Evolutionary conservation across 1,140 invertebrate species (phyloP), one percentile per base, ranked within the genome.

Genomic region (Agrypnia vestita): DNA sequence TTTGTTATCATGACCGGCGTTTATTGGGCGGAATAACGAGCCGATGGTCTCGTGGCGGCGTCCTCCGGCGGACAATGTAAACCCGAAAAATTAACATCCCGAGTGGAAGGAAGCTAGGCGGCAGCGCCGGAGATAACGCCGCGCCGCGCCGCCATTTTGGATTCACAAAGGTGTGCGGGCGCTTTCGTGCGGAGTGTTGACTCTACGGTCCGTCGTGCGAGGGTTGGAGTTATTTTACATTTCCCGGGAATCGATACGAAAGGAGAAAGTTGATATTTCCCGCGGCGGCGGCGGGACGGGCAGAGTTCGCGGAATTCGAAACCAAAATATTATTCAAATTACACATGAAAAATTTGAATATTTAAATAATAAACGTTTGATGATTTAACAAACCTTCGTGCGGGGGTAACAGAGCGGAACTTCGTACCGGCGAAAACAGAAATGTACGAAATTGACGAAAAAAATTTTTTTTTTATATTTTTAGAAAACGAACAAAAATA

Each of bases 21-120:
- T 80, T 76, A 80, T 80, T 67, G 79, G 69, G 79, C 73, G 79
- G 79, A 79, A 76, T 80, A 75, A 80, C 64, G 67, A 72, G 74
- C 47, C 55, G 72, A 74, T 59, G 56, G 21, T 51, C 72, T 71
- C 17, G 25, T 46, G 15, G 67, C 19, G 17, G 67, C 13, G 10
- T 71, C 47, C 44, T 71, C n/a, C 46, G 47, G 67, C 67, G 25
- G 47, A 71, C 67, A 71, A 71, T 71, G 67, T 51, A 71, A 71
- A 21, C 46, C 67, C 67, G 46, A 71, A 71, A 71, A 71, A 71
- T 71, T 71, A 71, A 49, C 67, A 71, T 71, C 17, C 47, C 67
- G 67, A 71, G 67, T 71, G 67, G 67, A 71, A 71, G 64, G 11
- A 49, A 71, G 44, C 25, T 44, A 49, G 55, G 11, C 11, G 49